Conservation (phyloP, 1,140 invertebrate species). For the Druon quercuslanigerum region DNA sequence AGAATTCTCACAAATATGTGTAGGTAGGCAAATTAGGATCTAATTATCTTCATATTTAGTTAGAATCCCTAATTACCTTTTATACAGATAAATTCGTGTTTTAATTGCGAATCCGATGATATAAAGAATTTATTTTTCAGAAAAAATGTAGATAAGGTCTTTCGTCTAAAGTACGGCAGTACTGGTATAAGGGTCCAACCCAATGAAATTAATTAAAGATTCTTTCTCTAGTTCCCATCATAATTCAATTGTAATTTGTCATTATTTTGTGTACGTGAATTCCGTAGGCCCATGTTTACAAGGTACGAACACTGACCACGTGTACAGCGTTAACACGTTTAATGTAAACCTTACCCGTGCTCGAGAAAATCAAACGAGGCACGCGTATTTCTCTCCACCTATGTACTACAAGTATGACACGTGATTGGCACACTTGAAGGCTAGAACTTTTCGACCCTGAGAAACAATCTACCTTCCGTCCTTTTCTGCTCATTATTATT, state of each 20-base stretch:
- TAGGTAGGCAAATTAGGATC: no score
- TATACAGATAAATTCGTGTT: no score
- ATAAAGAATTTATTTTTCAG: no score
- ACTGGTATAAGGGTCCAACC: no score
- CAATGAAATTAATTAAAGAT: no score
- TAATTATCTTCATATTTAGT: no score
- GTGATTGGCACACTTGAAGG: constrained; percentile 27
- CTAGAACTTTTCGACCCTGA: not conserved
- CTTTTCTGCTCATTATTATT: constrained; percentile 26
- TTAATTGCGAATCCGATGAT: no score
- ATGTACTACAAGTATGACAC: constrained; percentile 7
- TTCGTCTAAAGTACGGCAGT: no score
- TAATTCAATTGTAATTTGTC: not conserved
- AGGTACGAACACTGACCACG: constrained; percentile 46
- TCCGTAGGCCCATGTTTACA: constrained; percentile 44
- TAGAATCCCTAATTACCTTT: no score
- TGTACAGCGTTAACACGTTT: constrained; percentile 52
- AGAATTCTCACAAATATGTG: no score
- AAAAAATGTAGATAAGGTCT: no score
- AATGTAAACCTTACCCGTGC: constrained; percentile 43
- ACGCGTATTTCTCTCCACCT: constrained; percentile 48
- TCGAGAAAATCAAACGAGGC: constrained; percentile 52
- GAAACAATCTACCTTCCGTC: not conserved
- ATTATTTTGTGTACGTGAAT: constrained; percentile 52
- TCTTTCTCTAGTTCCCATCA: no score